Percentiles rank a stretch among this genome's conserved stretches.
Conservation (phyloP, 1,140 invertebrate genomes). For the Drosophila sproati region DNA sequence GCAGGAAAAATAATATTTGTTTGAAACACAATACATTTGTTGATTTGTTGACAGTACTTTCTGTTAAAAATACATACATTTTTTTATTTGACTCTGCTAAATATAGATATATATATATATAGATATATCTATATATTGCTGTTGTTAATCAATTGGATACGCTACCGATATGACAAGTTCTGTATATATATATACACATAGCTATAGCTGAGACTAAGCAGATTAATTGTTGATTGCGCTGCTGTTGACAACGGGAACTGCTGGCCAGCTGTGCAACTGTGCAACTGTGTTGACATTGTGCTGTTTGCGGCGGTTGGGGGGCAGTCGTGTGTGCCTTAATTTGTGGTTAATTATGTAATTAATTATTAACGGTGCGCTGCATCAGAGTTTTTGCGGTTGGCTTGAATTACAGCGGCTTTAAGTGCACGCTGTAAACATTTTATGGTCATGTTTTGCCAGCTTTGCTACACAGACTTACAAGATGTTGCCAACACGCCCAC, state of each 20-base stretch:
- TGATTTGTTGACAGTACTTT: slow-evolving; percentile 36
- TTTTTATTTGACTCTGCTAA: neutral
- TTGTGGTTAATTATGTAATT: slow-evolving; percentile 79
- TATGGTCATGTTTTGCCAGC: slow-evolving; percentile 41
- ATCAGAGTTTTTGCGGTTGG: slow-evolving; percentile 43
- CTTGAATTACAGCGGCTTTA: slow-evolving; percentile 36
- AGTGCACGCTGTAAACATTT: slow-evolving; percentile 46
- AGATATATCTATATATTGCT: neutral
- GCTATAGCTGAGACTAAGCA: neutral
- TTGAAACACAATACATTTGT: slow-evolving; percentile 55
- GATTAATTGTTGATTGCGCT: slow-evolving; percentile 25
- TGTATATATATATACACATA: neutral
- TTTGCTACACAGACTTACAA: neutral
- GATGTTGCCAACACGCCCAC: slow-evolving; percentile 11
- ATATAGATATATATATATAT: neutral
- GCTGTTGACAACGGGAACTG: slow-evolving; percentile 1
- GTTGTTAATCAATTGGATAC: slow-evolving; percentile 2
- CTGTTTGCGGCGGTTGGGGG: slow-evolving; percentile 15
- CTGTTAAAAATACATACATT: neutral
- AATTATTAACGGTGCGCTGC: slow-evolving; percentile 75
- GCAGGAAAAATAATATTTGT: slow-evolving; percentile 64
- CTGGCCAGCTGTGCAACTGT: slow-evolving; percentile 68
- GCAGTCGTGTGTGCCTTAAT: slow-evolving; percentile 67
- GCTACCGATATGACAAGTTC: neutral
- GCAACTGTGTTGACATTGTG: slow-evolving; percentile 64